phyloP scores from a whole-genome alignment of 2,797 vertebrate genomes.

The Tauraco hartlaubi region DNA sequence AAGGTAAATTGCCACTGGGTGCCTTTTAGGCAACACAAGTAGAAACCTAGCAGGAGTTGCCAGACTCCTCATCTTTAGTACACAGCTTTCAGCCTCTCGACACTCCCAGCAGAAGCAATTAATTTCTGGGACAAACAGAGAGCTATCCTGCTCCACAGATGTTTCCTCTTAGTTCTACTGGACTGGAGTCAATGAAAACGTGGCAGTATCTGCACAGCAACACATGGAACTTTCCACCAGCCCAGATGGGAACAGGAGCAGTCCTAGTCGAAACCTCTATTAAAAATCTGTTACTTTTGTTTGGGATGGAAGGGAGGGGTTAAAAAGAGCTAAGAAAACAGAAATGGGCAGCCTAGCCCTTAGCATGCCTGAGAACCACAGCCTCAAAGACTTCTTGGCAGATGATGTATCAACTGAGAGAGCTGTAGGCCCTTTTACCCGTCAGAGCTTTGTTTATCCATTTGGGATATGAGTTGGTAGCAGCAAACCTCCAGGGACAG shows the following conservation, averaged over 20 bases:
- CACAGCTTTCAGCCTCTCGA: neutral
- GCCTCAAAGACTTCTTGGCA: slow-evolving; percentile 30
- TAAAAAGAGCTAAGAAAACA: slow-evolving; percentile 40
- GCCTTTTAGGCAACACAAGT: neutral
- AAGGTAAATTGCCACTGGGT: neutral
- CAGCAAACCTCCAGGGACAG: slow-evolving; percentile 16
- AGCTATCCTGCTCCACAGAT: slow-evolving; percentile 79
- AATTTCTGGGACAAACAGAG: slow-evolving; percentile 68
- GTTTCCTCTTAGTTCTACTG: slow-evolving; percentile 78
- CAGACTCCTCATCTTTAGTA: neutral
- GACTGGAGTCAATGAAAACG: slow-evolving; percentile 78
- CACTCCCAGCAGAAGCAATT: slow-evolving; percentile 65
- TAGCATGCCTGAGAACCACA: slow-evolving; percentile 29
- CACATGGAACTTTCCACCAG: slow-evolving; percentile 72
- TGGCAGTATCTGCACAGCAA: slow-evolving; percentile 79
- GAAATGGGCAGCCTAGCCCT: neutral
- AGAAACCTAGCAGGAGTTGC: neutral
- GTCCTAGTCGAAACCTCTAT: neutral
- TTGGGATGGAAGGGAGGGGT: slow-evolving; percentile 38
- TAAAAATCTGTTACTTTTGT: slow-evolving; percentile 32
- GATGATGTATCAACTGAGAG: neutral
- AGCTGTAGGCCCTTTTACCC: slow-evolving; percentile 15
- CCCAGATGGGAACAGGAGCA: slow-evolving; percentile 36
- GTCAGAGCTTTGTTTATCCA: slow-evolving; percentile 22
- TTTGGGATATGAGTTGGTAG: neutral